Conservation (phyloP, 2,888 invertebrate species). For the Catocala sponsa region DNA sequence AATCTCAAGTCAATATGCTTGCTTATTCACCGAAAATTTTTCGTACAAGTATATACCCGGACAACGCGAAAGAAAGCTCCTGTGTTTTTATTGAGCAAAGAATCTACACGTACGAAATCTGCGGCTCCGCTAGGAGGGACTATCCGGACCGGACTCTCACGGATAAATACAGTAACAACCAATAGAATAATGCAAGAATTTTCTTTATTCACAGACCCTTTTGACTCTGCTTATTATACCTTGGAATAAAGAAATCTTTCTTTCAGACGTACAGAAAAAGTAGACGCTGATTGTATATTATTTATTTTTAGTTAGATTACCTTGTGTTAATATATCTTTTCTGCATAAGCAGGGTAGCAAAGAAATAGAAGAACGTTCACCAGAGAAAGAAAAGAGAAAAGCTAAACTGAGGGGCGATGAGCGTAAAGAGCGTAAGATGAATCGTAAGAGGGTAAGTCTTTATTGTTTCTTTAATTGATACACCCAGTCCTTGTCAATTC, state of each 20-base stretch:
- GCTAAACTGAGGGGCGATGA: slow-evolving; percentile 82
- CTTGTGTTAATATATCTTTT: slow-evolving; percentile 59
- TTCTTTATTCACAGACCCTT: slow-evolving; percentile 72
- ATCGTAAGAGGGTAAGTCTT: slow-evolving; percentile 91
- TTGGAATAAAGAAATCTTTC: slow-evolving; percentile 16
- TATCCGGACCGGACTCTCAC: too few relatives aligned
- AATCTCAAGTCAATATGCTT: too few relatives aligned
- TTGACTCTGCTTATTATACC: slow-evolving; percentile 56
- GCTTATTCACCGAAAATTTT: too few relatives aligned
- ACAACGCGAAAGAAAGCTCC: too few relatives aligned
- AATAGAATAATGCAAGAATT: slow-evolving; percentile 24
- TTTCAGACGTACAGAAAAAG: slow-evolving; percentile 23
- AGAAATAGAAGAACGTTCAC: slow-evolving; percentile 88
- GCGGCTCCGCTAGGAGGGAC: too few relatives aligned
- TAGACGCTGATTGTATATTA: not conserved
- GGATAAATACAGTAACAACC: not conserved
- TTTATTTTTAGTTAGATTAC: slow-evolving; percentile 5
- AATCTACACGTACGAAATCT: too few relatives aligned
- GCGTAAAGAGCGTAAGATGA: slow-evolving; percentile 94
- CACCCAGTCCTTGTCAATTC: not conserved
- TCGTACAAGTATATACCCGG: too few relatives aligned
- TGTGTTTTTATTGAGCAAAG: too few relatives aligned
- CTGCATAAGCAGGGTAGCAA: slow-evolving; percentile 85
- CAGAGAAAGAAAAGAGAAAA: slow-evolving; percentile 94
- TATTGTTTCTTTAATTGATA: not conserved